Conservation (phyloP, 2,113 vertebrate species). For the Calyptommatus sinebrachiatus region DNA sequence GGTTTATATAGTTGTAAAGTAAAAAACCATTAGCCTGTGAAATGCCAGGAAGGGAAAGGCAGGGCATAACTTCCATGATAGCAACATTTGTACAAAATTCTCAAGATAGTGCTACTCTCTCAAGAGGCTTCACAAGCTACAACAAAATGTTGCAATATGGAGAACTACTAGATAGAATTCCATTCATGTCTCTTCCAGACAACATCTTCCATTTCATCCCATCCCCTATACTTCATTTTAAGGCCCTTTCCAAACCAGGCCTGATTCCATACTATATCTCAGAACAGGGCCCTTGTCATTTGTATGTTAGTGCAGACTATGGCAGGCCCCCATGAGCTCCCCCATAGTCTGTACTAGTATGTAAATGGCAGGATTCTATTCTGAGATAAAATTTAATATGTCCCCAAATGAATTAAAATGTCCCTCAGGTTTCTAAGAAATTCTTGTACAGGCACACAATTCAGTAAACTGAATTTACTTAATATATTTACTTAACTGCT, state of each 20-base stretch:
- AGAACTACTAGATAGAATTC: not conserved
- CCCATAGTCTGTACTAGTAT: too few species aligned
- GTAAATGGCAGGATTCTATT: too few species aligned
- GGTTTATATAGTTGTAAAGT: conserved; percentile 53
- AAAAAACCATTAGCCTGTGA: conserved; percentile 55
- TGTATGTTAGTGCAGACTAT: too few species aligned
- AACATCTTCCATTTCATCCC: not conserved
- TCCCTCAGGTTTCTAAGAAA: not conserved
- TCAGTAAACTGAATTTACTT: too few species aligned
- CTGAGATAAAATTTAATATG: not conserved
- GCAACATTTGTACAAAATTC: conserved; percentile 15
- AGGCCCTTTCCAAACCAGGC: too few species aligned
- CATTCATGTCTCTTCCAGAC: not conserved
- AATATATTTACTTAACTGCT: too few species aligned
- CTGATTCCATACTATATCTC: too few species aligned
- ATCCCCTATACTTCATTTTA: not conserved
- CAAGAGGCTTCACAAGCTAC: not conserved
- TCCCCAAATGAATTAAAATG: not conserved
- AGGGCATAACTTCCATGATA: conserved; percentile 30
- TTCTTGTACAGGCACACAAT: too few species aligned
- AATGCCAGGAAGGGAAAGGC: conserved; percentile 26
- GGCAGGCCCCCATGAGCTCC: too few species aligned
- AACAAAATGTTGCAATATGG: not conserved
- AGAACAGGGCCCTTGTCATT: too few species aligned
- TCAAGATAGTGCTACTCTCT: not conserved